Conservation (phyloP, 1,140 invertebrate species). For the Drosophila melanica region DNA sequence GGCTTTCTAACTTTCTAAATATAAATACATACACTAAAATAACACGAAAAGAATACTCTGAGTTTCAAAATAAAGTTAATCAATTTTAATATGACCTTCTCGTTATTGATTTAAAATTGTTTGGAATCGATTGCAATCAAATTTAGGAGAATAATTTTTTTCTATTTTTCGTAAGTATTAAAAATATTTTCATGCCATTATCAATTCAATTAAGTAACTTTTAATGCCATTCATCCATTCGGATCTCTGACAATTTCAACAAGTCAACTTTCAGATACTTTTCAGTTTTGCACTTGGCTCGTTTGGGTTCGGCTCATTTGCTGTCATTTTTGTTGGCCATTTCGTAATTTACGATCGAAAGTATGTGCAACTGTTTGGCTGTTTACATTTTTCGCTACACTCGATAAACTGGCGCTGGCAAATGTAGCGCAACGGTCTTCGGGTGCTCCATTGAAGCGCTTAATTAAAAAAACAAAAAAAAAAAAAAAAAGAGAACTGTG, state of each 20-base stretch:
- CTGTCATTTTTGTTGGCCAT: conserved; percentile 56
- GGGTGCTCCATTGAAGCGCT: conserved; percentile 46
- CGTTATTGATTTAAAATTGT: too few relatives aligned
- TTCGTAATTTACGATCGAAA: conserved; percentile 56
- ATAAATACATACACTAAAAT: too few relatives aligned
- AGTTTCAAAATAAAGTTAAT: too few relatives aligned
- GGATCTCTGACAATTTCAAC: neutral
- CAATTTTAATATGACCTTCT: too few relatives aligned
- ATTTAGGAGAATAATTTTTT: too few relatives aligned
- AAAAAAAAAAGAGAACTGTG: too few relatives aligned
- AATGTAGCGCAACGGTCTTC: conserved; percentile 64
- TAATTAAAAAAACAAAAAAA: conserved; percentile 83
- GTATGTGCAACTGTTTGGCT: conserved; percentile 37
- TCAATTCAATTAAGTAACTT: conserved; percentile 17
- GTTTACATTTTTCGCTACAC: conserved; percentile 36
- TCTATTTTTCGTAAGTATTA: neutral
- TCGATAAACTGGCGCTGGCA: conserved; percentile 36
- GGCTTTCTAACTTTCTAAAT: too few relatives aligned
- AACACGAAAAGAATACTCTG: too few relatives aligned
- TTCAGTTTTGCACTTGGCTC: conserved; percentile 11
- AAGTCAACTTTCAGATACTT: conserved; percentile 7
- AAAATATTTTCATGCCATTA: conserved; percentile 3
- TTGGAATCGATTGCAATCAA: too few relatives aligned
- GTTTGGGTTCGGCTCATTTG: conserved; percentile 41
- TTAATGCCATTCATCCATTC: neutral